Evolutionary conservation across 1,140 invertebrate species (phyloP).

Genomic region (Asobara japonica): DNA sequence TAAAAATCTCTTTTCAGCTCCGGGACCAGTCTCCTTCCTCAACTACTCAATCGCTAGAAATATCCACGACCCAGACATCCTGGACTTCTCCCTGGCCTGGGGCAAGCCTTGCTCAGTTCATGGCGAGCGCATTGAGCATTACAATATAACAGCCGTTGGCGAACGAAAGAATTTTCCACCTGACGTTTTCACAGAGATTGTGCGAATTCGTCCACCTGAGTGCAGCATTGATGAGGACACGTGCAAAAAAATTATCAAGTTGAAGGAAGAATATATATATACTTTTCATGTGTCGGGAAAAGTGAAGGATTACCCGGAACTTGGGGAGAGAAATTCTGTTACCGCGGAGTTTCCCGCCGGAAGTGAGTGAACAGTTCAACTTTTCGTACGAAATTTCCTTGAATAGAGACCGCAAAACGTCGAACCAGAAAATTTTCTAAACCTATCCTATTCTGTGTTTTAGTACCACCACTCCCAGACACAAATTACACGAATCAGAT

Average conservation of each 20-base stretch:
- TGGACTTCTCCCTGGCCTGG: slow-evolving; percentile 52
- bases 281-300: slow-evolving; percentile 46
- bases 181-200: slow-evolving; percentile 22
- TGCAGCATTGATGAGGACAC: slow-evolving; percentile 41
- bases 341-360: slow-evolving; percentile 51
- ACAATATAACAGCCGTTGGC: slow-evolving; percentile 44
- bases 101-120: slow-evolving; percentile 49
- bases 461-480: slow-evolving; percentile 53
- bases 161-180: slow-evolving; percentile 34
- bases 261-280: slow-evolving; percentile 53
- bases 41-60: slow-evolving; percentile 33
- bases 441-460: slow-evolving; percentile 19
- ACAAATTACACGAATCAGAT: slow-evolving; percentile 50
- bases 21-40: slow-evolving; percentile 46
- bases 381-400: no score
- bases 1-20: slow-evolving; percentile 40
- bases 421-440: not conserved
- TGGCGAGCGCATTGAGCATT: slow-evolving; percentile 45
- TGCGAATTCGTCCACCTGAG: slow-evolving; percentile 19
- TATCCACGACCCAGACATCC: slow-evolving; percentile 39
- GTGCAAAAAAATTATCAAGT: slow-evolving; percentile 41
- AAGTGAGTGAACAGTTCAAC: slow-evolving; percentile 44
- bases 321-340: slow-evolving; percentile 32
- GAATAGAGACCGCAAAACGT: no score
- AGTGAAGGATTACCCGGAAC: slow-evolving; percentile 30